Percentiles rank a stretch among this genome's conserved stretches.
Conservation (phyloP, 2,113 vertebrate genomes). For the Pterocles orientalis region DNA sequence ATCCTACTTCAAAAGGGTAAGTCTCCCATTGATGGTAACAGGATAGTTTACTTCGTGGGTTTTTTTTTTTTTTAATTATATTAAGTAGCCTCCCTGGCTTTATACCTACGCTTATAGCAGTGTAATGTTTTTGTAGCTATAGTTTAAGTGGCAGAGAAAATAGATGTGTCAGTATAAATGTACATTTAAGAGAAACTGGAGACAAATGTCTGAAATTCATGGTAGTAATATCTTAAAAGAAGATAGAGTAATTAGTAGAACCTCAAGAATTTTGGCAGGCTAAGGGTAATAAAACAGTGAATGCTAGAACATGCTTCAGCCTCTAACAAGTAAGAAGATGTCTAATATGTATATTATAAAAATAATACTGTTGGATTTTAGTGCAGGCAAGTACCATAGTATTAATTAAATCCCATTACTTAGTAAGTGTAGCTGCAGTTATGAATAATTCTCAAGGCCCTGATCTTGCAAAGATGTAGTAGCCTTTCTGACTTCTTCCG, state of each 20-base stretch:
- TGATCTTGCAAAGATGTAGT: not conserved
- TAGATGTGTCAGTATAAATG: not conserved
- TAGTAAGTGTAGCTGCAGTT: not conserved
- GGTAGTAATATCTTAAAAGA: conserved; percentile 18
- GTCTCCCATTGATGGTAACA: not conserved
- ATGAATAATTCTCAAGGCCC: not conserved
- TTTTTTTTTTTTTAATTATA: not conserved
- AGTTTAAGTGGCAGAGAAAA: not conserved
- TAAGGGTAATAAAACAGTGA: conserved; percentile 13
- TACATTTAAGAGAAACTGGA: not conserved
- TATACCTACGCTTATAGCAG: not conserved
- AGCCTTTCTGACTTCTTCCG: not conserved
- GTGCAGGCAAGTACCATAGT: not conserved
- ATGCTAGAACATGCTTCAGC: conserved; percentile 31
- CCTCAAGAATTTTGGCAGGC: conserved; percentile 59
- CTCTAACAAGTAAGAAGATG: conserved; percentile 35
- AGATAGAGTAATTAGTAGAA: conserved; percentile 47
- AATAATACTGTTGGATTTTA: conserved; percentile 28
- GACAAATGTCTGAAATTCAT: conserved; percentile 28
- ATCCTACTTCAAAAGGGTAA: conserved; percentile 11
- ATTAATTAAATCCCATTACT: conserved; percentile 29
- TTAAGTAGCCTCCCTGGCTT: not conserved
- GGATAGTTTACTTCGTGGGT: not conserved
- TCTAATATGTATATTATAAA: conserved; percentile 11
- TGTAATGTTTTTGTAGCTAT: not conserved